phyloP scores from a whole-genome alignment of 2,888 invertebrate genomes.

The Timandra comae region DNA sequence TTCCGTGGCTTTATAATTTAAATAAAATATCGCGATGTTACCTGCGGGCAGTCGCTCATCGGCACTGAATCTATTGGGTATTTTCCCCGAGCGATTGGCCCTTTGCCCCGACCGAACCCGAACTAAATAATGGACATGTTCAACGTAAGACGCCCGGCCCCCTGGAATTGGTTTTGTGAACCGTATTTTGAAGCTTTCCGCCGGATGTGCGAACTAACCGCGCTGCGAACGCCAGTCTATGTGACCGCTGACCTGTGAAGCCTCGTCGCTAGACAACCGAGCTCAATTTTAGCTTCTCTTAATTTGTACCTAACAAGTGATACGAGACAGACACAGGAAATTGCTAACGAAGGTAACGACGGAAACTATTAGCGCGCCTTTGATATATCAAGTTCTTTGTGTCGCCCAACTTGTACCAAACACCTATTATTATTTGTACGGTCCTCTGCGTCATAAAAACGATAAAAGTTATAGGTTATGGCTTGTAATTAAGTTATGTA shows the following conservation, averaged over 20 bases:
- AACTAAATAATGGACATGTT: conserved; percentile 64
- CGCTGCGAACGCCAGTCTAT: conserved; percentile 26
- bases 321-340: conserved; percentile 23
- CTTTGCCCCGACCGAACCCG: conserved; percentile 37
- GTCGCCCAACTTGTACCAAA: not conserved
- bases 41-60: conserved; percentile 45
- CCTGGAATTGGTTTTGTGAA: conserved; percentile 59
- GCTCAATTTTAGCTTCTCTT: conserved; percentile 25
- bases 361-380: conserved; percentile 24
- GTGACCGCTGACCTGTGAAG: conserved; percentile 29
- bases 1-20: conserved; percentile 43
- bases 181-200: conserved; percentile 55
- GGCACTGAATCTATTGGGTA: conserved; percentile 47
- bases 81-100: conserved; percentile 51
- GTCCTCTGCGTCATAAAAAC: no score
- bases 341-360: conserved; percentile 25
- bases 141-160: conserved; percentile 43
- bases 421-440: conserved; percentile 1
- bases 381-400: conserved; percentile 14
- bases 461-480: no score
- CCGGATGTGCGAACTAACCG: conserved; percentile 43
- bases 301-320: conserved; percentile 22
- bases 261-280: conserved; percentile 16
- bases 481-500: no score
- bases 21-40: conserved; percentile 57